These are phyloP conservation scores for Microcebus jonahi DNA, from an alignment of 2,113 vertebrate genomes.

Conservation along the genomic window DNA sequence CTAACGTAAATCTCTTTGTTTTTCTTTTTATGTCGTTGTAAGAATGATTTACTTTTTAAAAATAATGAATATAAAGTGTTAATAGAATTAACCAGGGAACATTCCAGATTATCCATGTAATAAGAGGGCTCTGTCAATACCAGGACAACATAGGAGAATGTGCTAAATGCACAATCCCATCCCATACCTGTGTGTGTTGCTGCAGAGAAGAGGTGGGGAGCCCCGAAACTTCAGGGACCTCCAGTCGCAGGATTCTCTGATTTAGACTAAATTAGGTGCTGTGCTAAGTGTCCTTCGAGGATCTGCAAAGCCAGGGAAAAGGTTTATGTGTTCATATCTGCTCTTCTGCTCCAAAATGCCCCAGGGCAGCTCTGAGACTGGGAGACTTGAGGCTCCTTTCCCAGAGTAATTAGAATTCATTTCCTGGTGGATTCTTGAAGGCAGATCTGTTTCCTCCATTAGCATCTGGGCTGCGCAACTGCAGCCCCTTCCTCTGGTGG, in stretches of 20 bases:
- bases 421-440: background rate
- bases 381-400: background rate
- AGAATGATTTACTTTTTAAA: background rate
- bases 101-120: background rate
- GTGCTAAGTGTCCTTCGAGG: background rate
- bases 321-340: background rate
- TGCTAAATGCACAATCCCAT: background rate
- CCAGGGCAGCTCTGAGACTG: background rate
- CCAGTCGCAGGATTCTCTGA: background rate
- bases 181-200: background rate
- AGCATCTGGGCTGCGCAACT: background rate
- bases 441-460: background rate
- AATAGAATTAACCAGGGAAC: slow-evolving; percentile 23
- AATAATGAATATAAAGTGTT: background rate
- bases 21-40: background rate
- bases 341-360: background rate
- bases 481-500: background rate
- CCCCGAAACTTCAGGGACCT: background rate
- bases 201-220: background rate
- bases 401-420: slow-evolving; percentile 39
- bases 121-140: background rate
- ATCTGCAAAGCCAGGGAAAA: background rate
- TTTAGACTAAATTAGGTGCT: background rate
- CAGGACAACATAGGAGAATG: background rate
- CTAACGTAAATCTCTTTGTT: background rate